These are phyloP conservation scores for Sphaerophoria taeniata DNA, from an alignment of 2,888 invertebrate species.

Conservation along the genomic window DNA sequence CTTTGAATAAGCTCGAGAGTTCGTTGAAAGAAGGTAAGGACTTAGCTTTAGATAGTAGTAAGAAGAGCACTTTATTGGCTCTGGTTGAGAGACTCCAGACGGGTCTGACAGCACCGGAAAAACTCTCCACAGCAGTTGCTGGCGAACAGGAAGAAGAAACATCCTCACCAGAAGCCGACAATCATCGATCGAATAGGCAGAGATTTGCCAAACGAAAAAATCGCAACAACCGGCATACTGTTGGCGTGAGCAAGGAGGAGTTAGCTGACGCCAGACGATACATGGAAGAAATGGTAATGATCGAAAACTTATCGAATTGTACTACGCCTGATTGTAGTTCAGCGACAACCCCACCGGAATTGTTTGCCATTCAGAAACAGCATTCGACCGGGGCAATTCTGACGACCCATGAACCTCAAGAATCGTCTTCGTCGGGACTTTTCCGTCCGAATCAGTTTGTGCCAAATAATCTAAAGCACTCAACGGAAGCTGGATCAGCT, in stretches of 20 bases:
- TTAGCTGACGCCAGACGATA: conserved; percentile 90
- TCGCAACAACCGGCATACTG: conserved; percentile 90
- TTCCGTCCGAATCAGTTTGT: conserved; percentile 82
- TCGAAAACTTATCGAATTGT: conserved; percentile 80
- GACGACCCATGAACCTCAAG: conserved; percentile 46
- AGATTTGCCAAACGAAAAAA: conserved; percentile 85
- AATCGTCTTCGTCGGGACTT: conserved; percentile 75
- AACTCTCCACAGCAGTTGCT: conserved; percentile 76
- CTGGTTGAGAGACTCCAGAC: conserved; percentile 89
- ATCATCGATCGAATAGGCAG: conserved; percentile 81
- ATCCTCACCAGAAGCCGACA: conserved; percentile 78
- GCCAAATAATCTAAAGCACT: conserved; percentile 75
- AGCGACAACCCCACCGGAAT: conserved; percentile 77
- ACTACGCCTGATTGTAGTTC: conserved; percentile 77
- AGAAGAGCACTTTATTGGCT: conserved; percentile 86
- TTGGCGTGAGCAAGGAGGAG: conserved; percentile 92
- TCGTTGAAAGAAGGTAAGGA: conserved; percentile 86
- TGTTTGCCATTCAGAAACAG: conserved; percentile 82
- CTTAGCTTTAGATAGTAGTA: conserved; percentile 83
- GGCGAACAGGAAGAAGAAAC: conserved; percentile 76
- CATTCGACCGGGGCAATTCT: conserved; percentile 83
- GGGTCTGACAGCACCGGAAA: conserved; percentile 82
- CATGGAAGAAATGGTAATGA: conserved; percentile 86
- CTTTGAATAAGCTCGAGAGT: conserved; percentile 89
- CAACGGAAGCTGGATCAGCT: conserved; percentile 50